phyloP scores from a whole-genome alignment of 2,888 invertebrate genomes.

The Thelaira solivaga region DNA sequence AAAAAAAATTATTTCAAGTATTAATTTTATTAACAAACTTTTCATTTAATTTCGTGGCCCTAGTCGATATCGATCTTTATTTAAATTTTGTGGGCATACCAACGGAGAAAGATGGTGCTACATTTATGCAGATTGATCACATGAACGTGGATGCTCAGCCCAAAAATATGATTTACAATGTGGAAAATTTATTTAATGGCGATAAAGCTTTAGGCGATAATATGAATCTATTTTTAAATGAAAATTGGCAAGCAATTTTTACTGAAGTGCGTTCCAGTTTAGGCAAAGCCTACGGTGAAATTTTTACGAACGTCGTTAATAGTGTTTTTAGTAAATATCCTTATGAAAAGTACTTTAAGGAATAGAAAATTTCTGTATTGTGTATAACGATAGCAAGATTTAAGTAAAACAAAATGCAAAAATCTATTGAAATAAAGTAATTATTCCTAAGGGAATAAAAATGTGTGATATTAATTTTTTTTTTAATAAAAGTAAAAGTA shows the following conservation, averaged over 20 bases:
- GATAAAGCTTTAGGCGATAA: conserved; percentile 77
- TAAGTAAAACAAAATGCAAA: no score
- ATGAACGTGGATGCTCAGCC: conserved; percentile 52
- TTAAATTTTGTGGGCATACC: conserved; percentile 59
- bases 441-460: no score
- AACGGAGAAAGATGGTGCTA: conserved; percentile 56
- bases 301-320: conserved; percentile 71
- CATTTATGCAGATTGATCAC: conserved; percentile 62
- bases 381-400: no score
- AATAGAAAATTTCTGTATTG: neutral
- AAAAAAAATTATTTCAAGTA: neutral
- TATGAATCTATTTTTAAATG: conserved; percentile 78
- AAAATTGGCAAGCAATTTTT: conserved; percentile 75
- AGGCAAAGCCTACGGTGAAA: conserved; percentile 68
- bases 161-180: conserved; percentile 65
- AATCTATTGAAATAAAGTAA: no score
- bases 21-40: neutral
- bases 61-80: conserved; percentile 61
- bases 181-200: conserved; percentile 77
- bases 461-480: no score
- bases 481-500: no score
- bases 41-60: no score
- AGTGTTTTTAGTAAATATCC: conserved; percentile 74
- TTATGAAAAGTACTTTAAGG: conserved; percentile 62
- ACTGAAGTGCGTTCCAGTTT: conserved; percentile 62